phyloP scores from a whole-genome alignment of 2,888 invertebrate species.

The Gymnosoma rotundatum region DNA sequence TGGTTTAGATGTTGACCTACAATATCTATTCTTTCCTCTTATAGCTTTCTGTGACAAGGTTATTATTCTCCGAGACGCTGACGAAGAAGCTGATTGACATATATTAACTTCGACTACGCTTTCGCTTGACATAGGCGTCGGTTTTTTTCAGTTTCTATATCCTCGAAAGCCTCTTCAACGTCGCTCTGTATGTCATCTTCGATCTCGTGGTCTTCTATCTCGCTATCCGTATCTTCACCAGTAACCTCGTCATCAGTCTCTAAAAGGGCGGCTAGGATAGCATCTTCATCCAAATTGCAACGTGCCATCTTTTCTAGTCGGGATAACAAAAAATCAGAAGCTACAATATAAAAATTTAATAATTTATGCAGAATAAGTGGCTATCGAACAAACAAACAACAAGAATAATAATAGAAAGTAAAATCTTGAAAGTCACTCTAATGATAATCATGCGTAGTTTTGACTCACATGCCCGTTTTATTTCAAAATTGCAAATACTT shows the following conservation, averaged over 20 bases:
- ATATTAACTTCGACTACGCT: too few species aligned
- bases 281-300: conserved; percentile 8
- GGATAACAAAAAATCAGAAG: too few species aligned
- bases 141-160: too few species aligned
- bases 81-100: conserved; percentile 5
- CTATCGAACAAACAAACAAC: too few species aligned
- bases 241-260: conserved; percentile 11
- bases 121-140: too few species aligned
- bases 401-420: too few species aligned
- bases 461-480: conserved; percentile 10
- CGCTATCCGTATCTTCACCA: neutral
- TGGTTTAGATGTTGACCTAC: neutral
- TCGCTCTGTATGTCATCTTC: too few species aligned
- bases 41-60: neutral
- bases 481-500: conserved; percentile 1
- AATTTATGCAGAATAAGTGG: too few species aligned
- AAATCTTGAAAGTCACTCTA: conserved; percentile 1
- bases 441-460: conserved; percentile 15
- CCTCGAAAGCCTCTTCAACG: too few species aligned
- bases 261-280: conserved; percentile 15
- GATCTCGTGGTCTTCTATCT: neutral
- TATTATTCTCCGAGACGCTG: conserved; percentile 18
- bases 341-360: too few species aligned
- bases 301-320: neutral
- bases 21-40: conserved; percentile 11